These are phyloP conservation scores for Sylvicola cinctus DNA, from an alignment of 2,888 invertebrate species.

Conservation along the genomic window DNA sequence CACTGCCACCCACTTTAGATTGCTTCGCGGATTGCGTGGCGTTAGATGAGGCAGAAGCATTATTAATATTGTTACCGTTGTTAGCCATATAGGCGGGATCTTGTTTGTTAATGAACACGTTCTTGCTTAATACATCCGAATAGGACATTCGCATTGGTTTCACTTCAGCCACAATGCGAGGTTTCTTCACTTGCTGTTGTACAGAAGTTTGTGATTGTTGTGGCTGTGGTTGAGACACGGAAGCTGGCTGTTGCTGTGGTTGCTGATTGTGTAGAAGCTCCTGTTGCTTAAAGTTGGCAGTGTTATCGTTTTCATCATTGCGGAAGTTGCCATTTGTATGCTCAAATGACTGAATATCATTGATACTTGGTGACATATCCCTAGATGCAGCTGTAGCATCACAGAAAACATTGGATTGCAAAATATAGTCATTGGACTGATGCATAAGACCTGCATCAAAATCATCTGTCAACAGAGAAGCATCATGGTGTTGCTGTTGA, in stretches of 20 bases:
- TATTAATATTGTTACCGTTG: constrained; percentile 23
- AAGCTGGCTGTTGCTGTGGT: neutral
- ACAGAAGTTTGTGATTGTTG: constrained; percentile 8
- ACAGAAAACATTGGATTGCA: constrained; percentile 7
- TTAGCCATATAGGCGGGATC: constrained; percentile 27
- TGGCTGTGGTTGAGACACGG: neutral
- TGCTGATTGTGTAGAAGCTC: neutral
- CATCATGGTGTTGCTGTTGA: constrained; percentile 7
- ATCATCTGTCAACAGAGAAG: no score
- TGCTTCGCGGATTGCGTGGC: neutral
- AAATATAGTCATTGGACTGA: constrained; percentile 8
- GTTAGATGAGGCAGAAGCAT: neutral
- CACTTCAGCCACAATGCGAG: constrained; percentile 60
- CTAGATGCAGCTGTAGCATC: neutral
- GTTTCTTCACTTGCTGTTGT: constrained; percentile 17
- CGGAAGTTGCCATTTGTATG: neutral
- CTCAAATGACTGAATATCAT: neutral
- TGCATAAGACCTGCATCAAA: constrained; percentile 6
- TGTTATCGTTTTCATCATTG: neutral
- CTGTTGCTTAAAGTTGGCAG: no score
- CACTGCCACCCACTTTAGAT: no score
- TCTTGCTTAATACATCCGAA: constrained; percentile 63
- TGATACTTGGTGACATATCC: neutral
- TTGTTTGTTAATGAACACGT: constrained; percentile 28
- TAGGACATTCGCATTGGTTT: constrained; percentile 74